Base-by-base conservation (phyloP, 2,888 invertebrate genomes). In the Agriopis marginaria region DNA sequence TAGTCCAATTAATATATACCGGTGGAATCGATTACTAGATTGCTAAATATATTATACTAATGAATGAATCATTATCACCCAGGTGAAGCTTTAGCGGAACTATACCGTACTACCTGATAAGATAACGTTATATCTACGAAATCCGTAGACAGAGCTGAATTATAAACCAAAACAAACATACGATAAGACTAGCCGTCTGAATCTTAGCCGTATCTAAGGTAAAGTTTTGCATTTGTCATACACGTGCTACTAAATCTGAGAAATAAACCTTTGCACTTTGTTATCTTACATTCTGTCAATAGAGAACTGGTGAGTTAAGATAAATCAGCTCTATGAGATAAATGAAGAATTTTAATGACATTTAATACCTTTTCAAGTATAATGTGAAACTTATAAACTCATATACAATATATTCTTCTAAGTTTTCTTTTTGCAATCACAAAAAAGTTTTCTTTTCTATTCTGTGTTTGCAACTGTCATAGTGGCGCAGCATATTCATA, bases 81-180 rank as follows among this genome's bases (percentile, higher is more conserved):
- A 59, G 12, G 40, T 14, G 40, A 61, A 60, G 42, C 42, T 61
- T 71, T 66, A 60, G 39, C 66, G 68, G 69, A 74, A 60, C 62
- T 7, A 68, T 66, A 54, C 51, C 56, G 56, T 50, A 64, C 45
- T 50, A 23, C 54, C 17, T 49, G 75, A 79, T 78, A 75, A 77
- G 55, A 63, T 70, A 74, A 58, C 61, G 58, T 70, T 81, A 82
- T 83, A 80, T 23, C 17, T 60, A 64, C 71, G 62, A 75, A 82
- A 79, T 76, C 77, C 75, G 76, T 65, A 75, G 77, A 77, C 75
- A 73, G 71, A 64, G 72, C 68, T 74, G 73, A 45, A 40, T 73
- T 82, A 83, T 72, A 70, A 77, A 71, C 77, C 76, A 80, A 86
- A 82, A 83, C 77, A 84, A 83, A 86, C 77, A 80, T 61, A 73